Evolutionary conservation across 2,797 vertebrate genomes (phyloP), one percentile per base, ranked within the genome.

Genomic region (Hippopotamyrus pictus): DNA sequence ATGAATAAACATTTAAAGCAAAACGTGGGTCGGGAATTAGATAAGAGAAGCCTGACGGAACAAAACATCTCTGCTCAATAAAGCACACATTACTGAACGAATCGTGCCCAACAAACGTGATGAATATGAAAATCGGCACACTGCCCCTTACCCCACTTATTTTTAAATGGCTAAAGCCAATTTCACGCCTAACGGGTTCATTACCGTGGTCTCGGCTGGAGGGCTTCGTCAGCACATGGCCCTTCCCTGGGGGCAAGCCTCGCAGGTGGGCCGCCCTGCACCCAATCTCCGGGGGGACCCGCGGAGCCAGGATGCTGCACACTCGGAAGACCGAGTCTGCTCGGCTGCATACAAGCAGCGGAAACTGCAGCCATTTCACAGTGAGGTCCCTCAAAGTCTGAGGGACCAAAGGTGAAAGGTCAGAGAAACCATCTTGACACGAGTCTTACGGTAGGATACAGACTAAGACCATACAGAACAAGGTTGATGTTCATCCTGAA

Each of bases 161-260:
- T 90, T 82, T 87, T 93, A 94, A 93, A 95, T 95, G 93, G 91
- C 90, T 93, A 95, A 96, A 96, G 95, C 95, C 94, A 95, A 96
- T 96, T 96, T 96, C 95, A 96, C 95, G 94, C 93, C 94, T 96
- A 96, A 95, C 94, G 93, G 93, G 93, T 95, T 96, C 94, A 96
- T 96, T 96, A 96, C 93, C 91, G 91, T 90, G 90, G 94, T 94
- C 94, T 95, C 92, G 94, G 94, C 95, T 91, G 88, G 93, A 93
- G 91, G 88, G 89, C 89, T 88, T 89, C 90, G 76, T 90, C 92
- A 92, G 9, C 94, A 95, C 95, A 95, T 95, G 93, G 95, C 90
- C 92, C 93, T 93, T 90, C 91, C 89, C 94, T 11, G 93, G 93
- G 94, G 94, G 93, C 93, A 88, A 90, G 37, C 14, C 17, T 41